Evolutionary conservation across 2,888 invertebrate genomes (phyloP).

Genomic region (Tricholauxania praeusta): DNA sequence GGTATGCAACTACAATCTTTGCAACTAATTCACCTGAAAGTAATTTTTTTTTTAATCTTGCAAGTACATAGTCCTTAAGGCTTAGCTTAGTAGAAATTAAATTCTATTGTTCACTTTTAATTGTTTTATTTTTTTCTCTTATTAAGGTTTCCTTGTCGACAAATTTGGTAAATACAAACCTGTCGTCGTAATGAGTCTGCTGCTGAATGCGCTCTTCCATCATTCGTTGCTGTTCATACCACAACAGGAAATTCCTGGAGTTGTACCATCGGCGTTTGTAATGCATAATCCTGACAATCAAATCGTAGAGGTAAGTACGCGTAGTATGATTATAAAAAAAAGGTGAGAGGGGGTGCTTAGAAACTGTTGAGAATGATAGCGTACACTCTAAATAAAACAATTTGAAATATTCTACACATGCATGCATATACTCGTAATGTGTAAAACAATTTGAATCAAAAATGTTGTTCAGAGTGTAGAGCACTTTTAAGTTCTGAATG

Average conservation of each 20-base stretch:
- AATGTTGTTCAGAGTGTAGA: too few relatives aligned
- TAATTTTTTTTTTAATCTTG: background rate
- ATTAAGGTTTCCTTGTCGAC: constrained; percentile 84
- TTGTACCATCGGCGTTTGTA: constrained; percentile 80
- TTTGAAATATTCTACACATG: too few relatives aligned
- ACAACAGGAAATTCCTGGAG: constrained; percentile 82
- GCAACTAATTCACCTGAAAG: constrained; percentile 3
- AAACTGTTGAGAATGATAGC: too few relatives aligned
- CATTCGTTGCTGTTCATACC: constrained; percentile 84
- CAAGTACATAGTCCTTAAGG: background rate
- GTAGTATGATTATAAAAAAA: too few relatives aligned
- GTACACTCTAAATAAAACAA: too few relatives aligned
- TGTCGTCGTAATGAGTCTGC: constrained; percentile 81
- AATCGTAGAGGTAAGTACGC: constrained; percentile 74
- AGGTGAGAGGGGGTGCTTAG: too few relatives aligned
- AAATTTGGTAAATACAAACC: constrained; percentile 89
- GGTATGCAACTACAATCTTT: too few relatives aligned
- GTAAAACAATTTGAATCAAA: too few relatives aligned
- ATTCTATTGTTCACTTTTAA: constrained; percentile 6
- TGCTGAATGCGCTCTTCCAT: constrained; percentile 83
- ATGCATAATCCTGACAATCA: constrained; percentile 80
- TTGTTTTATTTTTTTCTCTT: constrained; percentile 48
- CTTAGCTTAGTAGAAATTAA: background rate
- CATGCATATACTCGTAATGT: too few relatives aligned
- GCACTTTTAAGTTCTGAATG: too few relatives aligned